Base-by-base conservation (phyloP, 2,888 invertebrate species). In the Cryptocephalus primarius region DNA sequence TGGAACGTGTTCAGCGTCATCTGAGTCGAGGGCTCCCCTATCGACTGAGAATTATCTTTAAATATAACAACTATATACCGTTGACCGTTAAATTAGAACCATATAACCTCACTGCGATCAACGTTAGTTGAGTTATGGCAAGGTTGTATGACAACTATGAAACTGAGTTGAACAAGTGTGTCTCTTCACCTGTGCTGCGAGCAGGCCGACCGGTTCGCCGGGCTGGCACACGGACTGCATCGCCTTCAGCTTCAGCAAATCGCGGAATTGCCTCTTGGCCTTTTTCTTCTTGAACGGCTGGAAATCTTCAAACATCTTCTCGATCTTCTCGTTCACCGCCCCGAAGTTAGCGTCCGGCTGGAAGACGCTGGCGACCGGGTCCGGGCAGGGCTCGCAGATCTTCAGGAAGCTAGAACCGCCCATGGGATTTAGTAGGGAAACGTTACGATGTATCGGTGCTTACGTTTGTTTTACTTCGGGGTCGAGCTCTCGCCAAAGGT, bases 1-100 rank as follows among this genome's bases (percentile, higher is more conserved):
- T 99, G 99, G 72, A 99, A 99, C 38, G 99, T 99, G 70, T 99
- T 99, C 66, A 99, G 73, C 61, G 99, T 99, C 99, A 99, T 99
- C 77, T 99, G 99, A 48, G 99, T 99, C 1, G 97, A 97, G 0
- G 99, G 99, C 71, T 99, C 99, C 47, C 99, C 99, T 51, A 99
- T 87, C 1, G 95, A 95, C 75, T 68, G 51, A 48, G 63, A 57
- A 42, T 45, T n/a, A n/a, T n/a, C n/a, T n/a, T 32, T 11, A n/a
- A n/a, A n/a, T n/a, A n/a, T n/a, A n/a, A n/a, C n/a, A n/a, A n/a
- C n/a, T n/a, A n/a, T n/a, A n/a, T n/a, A n/a, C n/a, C n/a, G n/a
- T n/a, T n/a, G n/a, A n/a, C n/a, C n/a, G n/a, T n/a, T n/a, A n/a
- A n/a, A n/a, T n/a, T n/a, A n/a, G n/a, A n/a, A n/a, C n/a, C n/a